Evolutionary conservation across 2,888 invertebrate genomes (phyloP), one percentile per base, ranked within the genome.

Genomic region (Geotrupes spiniger): DNA sequence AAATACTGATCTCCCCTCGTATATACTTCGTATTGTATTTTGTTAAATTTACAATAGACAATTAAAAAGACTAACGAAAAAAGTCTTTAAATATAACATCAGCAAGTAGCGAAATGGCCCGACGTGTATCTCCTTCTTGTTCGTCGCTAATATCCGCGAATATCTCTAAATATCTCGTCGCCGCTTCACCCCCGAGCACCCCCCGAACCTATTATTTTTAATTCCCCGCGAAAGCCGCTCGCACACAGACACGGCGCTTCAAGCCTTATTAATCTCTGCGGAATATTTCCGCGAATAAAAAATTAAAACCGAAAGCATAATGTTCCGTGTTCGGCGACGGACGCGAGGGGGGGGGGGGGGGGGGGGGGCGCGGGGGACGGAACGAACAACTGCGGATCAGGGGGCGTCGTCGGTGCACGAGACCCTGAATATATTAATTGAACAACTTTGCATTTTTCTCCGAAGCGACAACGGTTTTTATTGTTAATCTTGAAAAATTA

Each of bases 381-480:
- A 42, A 36, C 33, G n/a, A 27, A 12, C 38, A n/a, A n/a, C n/a
- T n/a, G n/a, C n/a, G n/a, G n/a, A n/a, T n/a, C n/a, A n/a, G 21
- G 31, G 14, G 38, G 42, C 58, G 57, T 53, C 56, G 36, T 37
- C 50, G 46, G 55, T 54, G 37, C 42, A 38, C 49, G 52, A 46
- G 51, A 53, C 64, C 63, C 64, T 66, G 70, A 71, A 70, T 70
- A 69, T 69, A 71, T 71, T 71, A 71, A 72, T 72, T 71, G 72
- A 72, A 71, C 70, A 66, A 69, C 68, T 68, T 68, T 68, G 67
- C 69, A 69, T 72, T 70, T 69, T 70, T 71, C 69, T 69, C 62
- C 63, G 59, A 61, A 65, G 66, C 67, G 69, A 69, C 69, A 68
- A 65, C 63, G 64, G 66, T 69, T 68, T 69, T 69, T 68, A 68